Conservation (phyloP, 2,888 invertebrate species). For the Craniophora ligustri region DNA sequence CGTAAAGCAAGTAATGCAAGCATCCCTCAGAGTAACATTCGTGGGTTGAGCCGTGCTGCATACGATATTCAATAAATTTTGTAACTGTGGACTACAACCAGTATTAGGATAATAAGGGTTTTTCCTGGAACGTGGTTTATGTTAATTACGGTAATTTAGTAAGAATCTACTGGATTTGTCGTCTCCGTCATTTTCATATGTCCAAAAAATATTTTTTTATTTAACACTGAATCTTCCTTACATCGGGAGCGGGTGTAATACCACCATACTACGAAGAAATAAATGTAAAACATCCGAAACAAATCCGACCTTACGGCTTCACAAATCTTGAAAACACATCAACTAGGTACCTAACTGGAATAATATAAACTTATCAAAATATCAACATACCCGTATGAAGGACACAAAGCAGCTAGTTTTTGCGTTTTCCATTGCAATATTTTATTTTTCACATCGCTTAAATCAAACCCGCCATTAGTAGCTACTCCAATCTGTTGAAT, state of each 20-base stretch:
- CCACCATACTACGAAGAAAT: too few relatives aligned
- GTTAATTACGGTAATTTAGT: too few relatives aligned
- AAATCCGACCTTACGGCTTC: too few relatives aligned
- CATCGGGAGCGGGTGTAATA: too few relatives aligned
- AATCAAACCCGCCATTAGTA: slow-evolving; percentile 80
- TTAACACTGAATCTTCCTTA: too few relatives aligned
- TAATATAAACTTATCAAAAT: too few relatives aligned
- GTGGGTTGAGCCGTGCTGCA: slow-evolving; percentile 91
- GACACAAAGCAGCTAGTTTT: slow-evolving; percentile 80
- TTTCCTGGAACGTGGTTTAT: too few relatives aligned
- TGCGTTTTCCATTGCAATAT: slow-evolving; percentile 84
- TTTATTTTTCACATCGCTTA: slow-evolving; percentile 84
- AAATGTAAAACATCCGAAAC: too few relatives aligned
- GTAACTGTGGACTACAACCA: slow-evolving; percentile 71
- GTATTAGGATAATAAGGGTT: too few relatives aligned
- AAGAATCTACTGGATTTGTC: too few relatives aligned
- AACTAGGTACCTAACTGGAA: neutral
- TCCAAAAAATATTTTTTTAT: too few relatives aligned
- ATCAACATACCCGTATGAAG: slow-evolving; percentile 76
- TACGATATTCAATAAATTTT: slow-evolving; percentile 89
- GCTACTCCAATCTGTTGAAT: slow-evolving; percentile 73
- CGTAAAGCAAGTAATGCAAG: slow-evolving; percentile 90
- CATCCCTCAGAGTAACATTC: slow-evolving; percentile 87
- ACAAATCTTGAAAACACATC: neutral
- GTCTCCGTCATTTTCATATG: too few relatives aligned